phyloP scores from a whole-genome alignment of 2,888 invertebrate genomes.

The Augiades crinisus region DNA sequence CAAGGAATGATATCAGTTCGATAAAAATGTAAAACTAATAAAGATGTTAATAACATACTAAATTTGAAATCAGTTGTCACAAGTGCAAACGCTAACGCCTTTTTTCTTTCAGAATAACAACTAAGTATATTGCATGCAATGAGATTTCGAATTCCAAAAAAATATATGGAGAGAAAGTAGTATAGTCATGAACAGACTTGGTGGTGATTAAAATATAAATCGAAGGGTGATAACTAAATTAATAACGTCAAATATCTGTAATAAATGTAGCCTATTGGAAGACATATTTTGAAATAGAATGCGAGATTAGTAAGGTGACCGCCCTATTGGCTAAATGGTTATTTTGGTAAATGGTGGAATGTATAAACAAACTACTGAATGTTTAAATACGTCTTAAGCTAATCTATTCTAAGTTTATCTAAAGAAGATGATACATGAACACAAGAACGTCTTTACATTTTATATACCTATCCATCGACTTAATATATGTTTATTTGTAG shows the following conservation, averaged over 20 bases:
- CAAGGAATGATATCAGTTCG: no score
- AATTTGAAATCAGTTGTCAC: no score
- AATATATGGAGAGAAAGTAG: not conserved
- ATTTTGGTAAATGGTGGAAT: conserved; percentile 50
- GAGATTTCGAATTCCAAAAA: no score
- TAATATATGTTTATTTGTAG: not conserved
- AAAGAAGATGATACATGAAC: conserved; percentile 55
- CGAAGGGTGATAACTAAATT: not conserved
- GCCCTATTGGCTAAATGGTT: conserved; percentile 10
- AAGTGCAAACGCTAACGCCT: no score
- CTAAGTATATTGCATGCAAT: no score
- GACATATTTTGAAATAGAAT: conserved; percentile 63
- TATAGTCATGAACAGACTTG: not conserved
- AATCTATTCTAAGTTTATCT: conserved; percentile 33
- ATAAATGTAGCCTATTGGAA: conserved; percentile 73
- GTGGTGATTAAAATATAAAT: not conserved
- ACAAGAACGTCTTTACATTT: conserved; percentile 38
- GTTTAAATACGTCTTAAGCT: conserved; percentile 34
- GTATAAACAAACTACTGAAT: conserved; percentile 40
- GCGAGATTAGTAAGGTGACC: conserved; percentile 37
- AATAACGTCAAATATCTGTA: conserved; percentile 25
- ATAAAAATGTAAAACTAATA: no score
- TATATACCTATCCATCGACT: not conserved
- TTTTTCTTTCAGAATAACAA: no score
- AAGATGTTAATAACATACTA: no score